Percentiles rank a stretch among this genome's conserved stretches.
These are phyloP conservation scores for Arctopsyche grandis DNA, from an alignment of 1,140 invertebrate genomes.

Conservation along the genomic window DNA sequence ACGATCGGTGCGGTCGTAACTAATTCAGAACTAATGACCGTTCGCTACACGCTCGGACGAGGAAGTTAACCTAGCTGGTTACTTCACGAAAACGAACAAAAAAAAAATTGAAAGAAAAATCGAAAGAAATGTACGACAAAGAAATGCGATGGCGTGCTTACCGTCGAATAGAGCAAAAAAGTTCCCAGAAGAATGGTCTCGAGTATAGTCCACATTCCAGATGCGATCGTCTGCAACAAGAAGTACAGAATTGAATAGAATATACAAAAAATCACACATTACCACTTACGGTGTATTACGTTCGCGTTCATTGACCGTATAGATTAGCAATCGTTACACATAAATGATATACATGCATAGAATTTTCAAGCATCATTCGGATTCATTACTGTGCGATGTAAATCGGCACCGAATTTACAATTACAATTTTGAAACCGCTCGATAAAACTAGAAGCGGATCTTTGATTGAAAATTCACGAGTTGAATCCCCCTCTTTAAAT, in stretches of 20 bases:
- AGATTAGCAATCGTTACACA: not conserved
- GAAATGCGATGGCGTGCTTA: conserved; percentile 64
- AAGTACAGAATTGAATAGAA: not conserved
- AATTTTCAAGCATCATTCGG: no score
- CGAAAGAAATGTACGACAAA: not conserved
- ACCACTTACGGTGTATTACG: conserved; percentile 15
- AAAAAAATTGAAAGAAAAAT: not conserved
- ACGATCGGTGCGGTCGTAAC: not conserved
- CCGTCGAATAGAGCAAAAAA: conserved; percentile 84
- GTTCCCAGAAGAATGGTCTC: conserved; percentile 88
- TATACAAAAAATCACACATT: conserved; percentile 1
- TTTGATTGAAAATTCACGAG: no score
- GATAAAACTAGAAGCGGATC: no score
- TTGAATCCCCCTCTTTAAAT: no score
- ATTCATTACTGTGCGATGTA: no score
- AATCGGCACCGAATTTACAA: no score
- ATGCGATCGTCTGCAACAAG: conserved; percentile 77
- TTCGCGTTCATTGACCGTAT: conserved; percentile 16
- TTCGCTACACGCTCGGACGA: conserved; percentile 18
- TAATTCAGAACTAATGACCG: conserved; percentile 24
- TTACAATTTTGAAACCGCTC: no score
- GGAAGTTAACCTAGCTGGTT: not conserved
- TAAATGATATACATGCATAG: no score
- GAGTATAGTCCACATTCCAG: conserved; percentile 89
- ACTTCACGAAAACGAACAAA: not conserved